A percentile compares a stretch with the other conserved stretches of the same genome.
These are phyloP conservation scores for Hyppa rectilinea DNA, from an alignment of 2,888 invertebrate species.

Conservation along the genomic window DNA sequence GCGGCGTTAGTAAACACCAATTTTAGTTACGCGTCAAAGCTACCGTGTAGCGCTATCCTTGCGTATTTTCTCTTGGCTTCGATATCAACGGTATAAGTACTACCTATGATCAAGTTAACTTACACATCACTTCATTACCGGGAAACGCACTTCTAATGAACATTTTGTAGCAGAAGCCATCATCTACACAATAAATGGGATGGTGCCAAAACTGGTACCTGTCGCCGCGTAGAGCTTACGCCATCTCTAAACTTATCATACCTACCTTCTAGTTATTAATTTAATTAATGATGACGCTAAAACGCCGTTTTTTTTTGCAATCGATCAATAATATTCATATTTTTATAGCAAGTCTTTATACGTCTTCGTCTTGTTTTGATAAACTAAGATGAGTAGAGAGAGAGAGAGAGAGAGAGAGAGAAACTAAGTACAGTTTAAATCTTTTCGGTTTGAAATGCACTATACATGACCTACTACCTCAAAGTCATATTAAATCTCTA, in stretches of 20 bases:
- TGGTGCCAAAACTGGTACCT: conserved; percentile 21
- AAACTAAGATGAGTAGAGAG: too few species aligned
- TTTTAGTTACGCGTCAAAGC: too few species aligned
- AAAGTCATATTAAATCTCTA: neutral
- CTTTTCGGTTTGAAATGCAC: neutral
- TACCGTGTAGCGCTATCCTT: too few species aligned
- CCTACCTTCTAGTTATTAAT: conserved; percentile 9
- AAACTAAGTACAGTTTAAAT: too few species aligned
- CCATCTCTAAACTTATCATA: neutral
- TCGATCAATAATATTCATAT: neutral
- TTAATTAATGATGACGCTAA: neutral
- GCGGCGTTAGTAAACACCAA: too few species aligned
- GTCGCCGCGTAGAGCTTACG: neutral
- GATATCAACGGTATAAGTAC: neutral
- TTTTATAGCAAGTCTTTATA: neutral
- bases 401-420: too few species aligned
- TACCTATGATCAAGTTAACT: conserved; percentile 9
- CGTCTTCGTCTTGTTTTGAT: neutral
- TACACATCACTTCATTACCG: conserved; percentile 19
- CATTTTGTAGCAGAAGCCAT: conserved; percentile 18
- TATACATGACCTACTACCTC: neutral
- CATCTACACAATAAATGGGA: neutral
- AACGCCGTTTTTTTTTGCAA: conserved; percentile 2
- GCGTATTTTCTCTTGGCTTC: conserved; percentile 20
- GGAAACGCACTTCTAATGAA: conserved; percentile 20